These are phyloP conservation scores for Odontocerum albicorne DNA, from an alignment of 2,888 invertebrate genomes.

Conservation along the genomic window DNA sequence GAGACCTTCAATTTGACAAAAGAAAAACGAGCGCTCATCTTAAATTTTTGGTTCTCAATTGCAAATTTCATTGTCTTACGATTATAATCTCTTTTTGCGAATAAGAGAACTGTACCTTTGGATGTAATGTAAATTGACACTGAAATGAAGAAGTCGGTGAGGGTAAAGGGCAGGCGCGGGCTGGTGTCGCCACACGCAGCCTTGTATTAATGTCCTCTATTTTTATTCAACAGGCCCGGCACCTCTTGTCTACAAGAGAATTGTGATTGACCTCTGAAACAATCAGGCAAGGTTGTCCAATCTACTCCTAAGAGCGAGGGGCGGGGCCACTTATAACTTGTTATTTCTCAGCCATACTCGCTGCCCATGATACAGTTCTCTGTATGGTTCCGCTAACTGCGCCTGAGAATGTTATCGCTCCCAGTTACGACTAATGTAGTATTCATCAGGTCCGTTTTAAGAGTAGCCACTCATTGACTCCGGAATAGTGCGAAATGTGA, in stretches of 20 bases:
- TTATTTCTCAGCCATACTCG: neutral
- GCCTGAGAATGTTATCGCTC: too few relatives aligned
- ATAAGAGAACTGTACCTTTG: neutral
- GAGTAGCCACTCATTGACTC: too few relatives aligned
- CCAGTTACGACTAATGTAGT: too few relatives aligned
- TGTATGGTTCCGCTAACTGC: too few relatives aligned
- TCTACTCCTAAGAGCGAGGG: constrained; percentile 54
- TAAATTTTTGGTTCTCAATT: too few relatives aligned
- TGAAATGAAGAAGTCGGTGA: constrained; percentile 18
- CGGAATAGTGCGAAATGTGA: too few relatives aligned
- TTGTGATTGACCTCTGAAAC: constrained; percentile 62
- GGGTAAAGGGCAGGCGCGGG: neutral
- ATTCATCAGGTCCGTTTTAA: too few relatives aligned
- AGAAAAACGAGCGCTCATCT: too few relatives aligned
- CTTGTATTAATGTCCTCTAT: constrained; percentile 55
- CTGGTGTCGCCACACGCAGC: constrained; percentile 40
- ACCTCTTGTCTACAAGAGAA: constrained; percentile 62
- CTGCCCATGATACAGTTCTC: neutral
- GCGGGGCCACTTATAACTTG: constrained; percentile 47
- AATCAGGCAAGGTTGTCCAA: constrained; percentile 56
- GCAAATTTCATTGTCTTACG: too few relatives aligned
- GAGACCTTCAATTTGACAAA: too few relatives aligned
- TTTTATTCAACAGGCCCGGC: constrained; percentile 64
- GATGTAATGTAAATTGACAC: constrained; percentile 4
- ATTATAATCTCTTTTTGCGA: too few relatives aligned